Conservation (phyloP, 2,113 vertebrate species). For the Erpornis zantholeuca region DNA sequence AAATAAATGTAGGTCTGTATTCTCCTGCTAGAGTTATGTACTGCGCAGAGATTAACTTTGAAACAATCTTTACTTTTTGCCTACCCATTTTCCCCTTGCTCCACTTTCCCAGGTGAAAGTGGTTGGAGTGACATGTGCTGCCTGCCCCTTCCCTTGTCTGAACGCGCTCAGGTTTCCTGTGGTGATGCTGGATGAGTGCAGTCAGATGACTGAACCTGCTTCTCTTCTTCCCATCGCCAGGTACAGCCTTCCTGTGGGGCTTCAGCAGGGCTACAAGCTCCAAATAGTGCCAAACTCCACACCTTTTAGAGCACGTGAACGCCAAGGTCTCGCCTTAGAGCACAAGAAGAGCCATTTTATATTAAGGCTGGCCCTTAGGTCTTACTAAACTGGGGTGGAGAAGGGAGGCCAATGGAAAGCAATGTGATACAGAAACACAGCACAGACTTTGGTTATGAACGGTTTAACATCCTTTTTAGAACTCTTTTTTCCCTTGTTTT, state of each 20-base stretch:
- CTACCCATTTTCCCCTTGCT: not conserved
- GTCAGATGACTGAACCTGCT: conserved; percentile 80
- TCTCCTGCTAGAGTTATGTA: not conserved
- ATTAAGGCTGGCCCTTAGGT: not conserved
- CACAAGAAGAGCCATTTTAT: not conserved
- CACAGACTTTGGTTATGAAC: rapidly evolving
- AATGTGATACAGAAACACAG: not conserved
- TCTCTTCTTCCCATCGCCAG: conserved; percentile 81
- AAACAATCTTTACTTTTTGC: not conserved
- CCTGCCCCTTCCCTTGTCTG: conserved; percentile 77
- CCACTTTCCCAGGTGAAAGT: conserved; percentile 72
- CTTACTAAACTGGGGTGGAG: not conserved
- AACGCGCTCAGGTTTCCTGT: conserved; percentile 73
- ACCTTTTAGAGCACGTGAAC: not conserved
- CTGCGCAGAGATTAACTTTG: not conserved
- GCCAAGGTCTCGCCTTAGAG: rapidly evolving
- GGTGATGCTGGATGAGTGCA: conserved; percentile 81
- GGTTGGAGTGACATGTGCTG: conserved; percentile 79
- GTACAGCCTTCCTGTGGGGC: conserved; percentile 30
- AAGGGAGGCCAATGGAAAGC: not conserved
- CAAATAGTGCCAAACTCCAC: not conserved
- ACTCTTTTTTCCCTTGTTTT: not conserved
- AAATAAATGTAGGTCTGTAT: not conserved
- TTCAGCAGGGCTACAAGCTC: not conserved
- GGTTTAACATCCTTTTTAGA: not conserved